Base-by-base conservation (phyloP, 2,888 invertebrate species). In the Galerucella pusilla region DNA sequence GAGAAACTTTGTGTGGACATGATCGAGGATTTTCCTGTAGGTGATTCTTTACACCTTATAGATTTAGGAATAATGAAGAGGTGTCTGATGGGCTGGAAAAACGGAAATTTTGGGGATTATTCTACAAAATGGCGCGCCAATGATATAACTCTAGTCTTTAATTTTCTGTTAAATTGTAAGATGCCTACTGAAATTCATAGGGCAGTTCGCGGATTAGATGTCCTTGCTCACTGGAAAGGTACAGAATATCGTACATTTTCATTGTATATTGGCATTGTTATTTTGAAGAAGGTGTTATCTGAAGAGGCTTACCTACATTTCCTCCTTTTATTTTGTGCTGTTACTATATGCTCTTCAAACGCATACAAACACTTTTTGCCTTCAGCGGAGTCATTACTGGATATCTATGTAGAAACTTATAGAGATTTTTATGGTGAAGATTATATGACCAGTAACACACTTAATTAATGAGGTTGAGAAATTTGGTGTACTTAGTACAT, bases 21-120 rank as follows among this genome's bases (percentile, higher is more conserved):
- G 82, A 68, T 82, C 0, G 70, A 81, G 42, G 79, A 80, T 72
- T 81, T 83, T 72, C 76, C 78, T n/a, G 75, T 81, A 11, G 80
- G 74, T n/a, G 81, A 82, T 71, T 77, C 76, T 10, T 68, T 83
- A 20, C 81, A 83, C 76, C 14, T 63, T 35, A 63, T 63, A 14
- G 63, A 63, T n/a, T 35, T 61, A 80, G 25, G 72, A 80, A 10
- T 80, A 81, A 73, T 78, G 81, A 60, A 77, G 76, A 12, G 77
- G 10, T 46, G 35, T 35, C 5, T 35, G 5, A 4, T 35, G 2
- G 35, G 35, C 2, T 35, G 35, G 35, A 46, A 10, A 46, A 11
- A 11, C 10, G 46, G 46, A 46, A 46, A 46, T 46, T 46, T 46
- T 46, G 46, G 46, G 11, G 11, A 46, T 10, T 46, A 46, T 46